Evolutionary conservation across 2,113 vertebrate genomes (phyloP).

Genomic region (Grallaria varia): DNA sequence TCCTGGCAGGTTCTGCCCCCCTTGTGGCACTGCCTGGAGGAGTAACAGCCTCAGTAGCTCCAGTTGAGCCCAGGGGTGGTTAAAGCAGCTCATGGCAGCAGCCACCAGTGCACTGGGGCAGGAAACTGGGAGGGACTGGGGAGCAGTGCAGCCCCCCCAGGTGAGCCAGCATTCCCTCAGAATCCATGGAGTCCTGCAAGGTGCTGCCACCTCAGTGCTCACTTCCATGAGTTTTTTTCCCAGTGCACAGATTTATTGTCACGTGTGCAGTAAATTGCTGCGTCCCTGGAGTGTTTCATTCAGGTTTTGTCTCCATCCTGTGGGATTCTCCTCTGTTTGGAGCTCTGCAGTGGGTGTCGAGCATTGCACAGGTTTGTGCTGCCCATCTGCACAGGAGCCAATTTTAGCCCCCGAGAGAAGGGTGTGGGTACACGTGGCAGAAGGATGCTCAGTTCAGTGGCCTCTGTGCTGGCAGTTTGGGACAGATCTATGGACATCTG

Average conservation of each 20-base stretch:
- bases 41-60: background rate
- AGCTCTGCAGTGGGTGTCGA: background rate
- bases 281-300: background rate
- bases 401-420: background rate
- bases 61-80: background rate
- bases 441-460: background rate
- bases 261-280: rapidly evolving
- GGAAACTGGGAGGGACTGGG: background rate
- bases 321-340: background rate
- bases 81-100: background rate
- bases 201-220: background rate
- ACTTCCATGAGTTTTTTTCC: background rate
- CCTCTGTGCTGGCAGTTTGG: background rate
- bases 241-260: background rate
- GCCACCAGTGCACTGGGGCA: background rate
- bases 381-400: background rate
- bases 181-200: too few species aligned
- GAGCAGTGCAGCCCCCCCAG: background rate
- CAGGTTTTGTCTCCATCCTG: background rate
- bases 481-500: background rate
- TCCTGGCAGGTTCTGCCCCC: background rate
- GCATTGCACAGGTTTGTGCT: background rate
- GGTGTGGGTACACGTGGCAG: background rate
- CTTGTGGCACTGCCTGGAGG: rapidly evolving
- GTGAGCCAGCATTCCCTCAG: background rate